Evolutionary conservation across 2,797 vertebrate species (phyloP), one percentile per base, ranked within the genome.

Genomic region (Tarsius wallacei): DNA sequence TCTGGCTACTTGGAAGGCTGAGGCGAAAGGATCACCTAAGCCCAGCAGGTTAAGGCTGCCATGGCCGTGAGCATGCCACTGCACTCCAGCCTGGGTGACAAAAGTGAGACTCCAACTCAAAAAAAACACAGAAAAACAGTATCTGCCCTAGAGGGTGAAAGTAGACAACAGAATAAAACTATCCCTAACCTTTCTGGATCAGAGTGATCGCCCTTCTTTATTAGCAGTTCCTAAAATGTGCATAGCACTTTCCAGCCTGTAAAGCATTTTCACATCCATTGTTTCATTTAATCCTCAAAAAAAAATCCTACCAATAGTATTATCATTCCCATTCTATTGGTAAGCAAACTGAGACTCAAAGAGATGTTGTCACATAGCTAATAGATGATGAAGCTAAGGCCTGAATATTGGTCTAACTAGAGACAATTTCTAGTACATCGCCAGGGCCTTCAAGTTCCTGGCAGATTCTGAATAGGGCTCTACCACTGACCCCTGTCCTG

Each of bases 271-370:
- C 31, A 94, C 2, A n/a, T 42, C 59, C 47, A 49, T 8, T 57
- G 10, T 86, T 84, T 86, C 61, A 73, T 57, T 57, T 90, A 55
- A n/a, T 86, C 28, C 51, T 85, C 22, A n/a, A 74, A 85, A 74
- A 85, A 61, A 21, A 22, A 22, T 19, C 22, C 64, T 57, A 33
- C 28, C 51, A 7, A 33, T 53, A 81, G 28, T 47, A 1, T 17
- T 61, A 82, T 63, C 22, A 5, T 51, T 42, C 6, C 70, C 47
- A 17, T 51, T 64, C 31, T 77, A 26, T 57, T 53, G 59, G 55
- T 74, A 36, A 87, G 19, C 21, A 90, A 85, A 73, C 63, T 22
- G n/a, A 80, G 49, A 71, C 6, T 22, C 51, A 33, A 15, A 93
- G 22, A 83, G 9, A 28, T 42, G 42, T 42, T 42, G 4, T 19